Evolutionary conservation across 2,888 invertebrate species (phyloP).

Genomic region (Sipunculus nudus): DNA sequence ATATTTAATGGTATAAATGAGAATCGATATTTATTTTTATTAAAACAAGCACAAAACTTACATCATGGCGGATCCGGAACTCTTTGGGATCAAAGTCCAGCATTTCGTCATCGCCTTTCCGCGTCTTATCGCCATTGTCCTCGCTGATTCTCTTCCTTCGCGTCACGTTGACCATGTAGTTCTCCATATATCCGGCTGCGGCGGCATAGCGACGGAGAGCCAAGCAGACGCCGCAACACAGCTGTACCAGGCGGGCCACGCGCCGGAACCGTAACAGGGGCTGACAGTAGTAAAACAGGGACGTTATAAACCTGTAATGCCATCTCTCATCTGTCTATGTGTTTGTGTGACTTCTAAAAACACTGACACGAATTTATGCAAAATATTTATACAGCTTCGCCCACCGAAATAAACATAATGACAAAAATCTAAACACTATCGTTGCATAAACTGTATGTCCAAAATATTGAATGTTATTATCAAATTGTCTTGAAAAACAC

Average conservation of each 20-base stretch:
- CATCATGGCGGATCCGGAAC: constrained; percentile 33
- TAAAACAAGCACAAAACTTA: background rate
- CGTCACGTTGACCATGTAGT: constrained; percentile 14
- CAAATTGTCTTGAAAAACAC: no score
- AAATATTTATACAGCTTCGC: no score
- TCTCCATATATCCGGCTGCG: constrained; percentile 14
- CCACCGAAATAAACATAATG: no score
- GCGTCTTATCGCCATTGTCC: no score
- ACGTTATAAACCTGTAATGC: no score
- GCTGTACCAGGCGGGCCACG: constrained; percentile 10
- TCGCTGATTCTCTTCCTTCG: background rate
- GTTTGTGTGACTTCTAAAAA: no score
- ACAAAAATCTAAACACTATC: no score
- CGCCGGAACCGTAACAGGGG: constrained; percentile 6
- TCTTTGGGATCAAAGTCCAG: constrained; percentile 33
- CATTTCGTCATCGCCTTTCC: constrained; percentile 19
- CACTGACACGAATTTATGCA: no score
- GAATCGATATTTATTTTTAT: background rate
- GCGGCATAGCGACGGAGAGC: constrained; percentile 20
- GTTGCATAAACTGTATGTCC: no score
- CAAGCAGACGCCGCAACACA: constrained; percentile 15
- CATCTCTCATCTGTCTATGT: no score
- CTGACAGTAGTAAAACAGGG: no score
- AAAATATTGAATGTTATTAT: no score
- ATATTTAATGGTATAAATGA: background rate